Percentiles rank a stretch among this genome's conserved stretches.
phyloP scores from a whole-genome alignment of 64 coral and sea anemone genomes.

The Montipora foliosa region DNA sequence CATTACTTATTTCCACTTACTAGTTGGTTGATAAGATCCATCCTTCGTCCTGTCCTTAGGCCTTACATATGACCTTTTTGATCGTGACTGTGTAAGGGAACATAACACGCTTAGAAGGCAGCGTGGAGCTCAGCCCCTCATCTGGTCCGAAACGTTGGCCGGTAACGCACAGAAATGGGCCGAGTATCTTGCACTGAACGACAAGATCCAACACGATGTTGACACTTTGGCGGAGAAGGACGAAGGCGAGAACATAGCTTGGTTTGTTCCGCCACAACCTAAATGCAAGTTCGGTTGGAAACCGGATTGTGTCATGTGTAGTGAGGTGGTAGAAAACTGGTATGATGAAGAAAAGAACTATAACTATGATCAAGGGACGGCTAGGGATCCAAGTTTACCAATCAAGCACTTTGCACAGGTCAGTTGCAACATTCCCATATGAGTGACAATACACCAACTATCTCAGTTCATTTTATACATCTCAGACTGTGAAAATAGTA shows the following conservation, averaged over 20 bases:
- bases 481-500: no score
- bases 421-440: not conserved
- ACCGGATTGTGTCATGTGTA: constrained; percentile 51
- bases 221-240: constrained; percentile 46
- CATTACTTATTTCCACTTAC: not conserved
- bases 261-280: constrained; percentile 67
- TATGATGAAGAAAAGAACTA: constrained; percentile 54
- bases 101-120: constrained; percentile 42
- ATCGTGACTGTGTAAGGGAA: constrained; percentile 33
- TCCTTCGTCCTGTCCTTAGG: not conserved
- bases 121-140: constrained; percentile 28
- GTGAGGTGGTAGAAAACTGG: constrained; percentile 63
- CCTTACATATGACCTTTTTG: constrained; percentile 1
- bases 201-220: constrained; percentile 63
- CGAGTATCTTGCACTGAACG: constrained; percentile 72
- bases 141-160: constrained; percentile 67
- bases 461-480: not conserved
- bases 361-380: constrained; percentile 33
- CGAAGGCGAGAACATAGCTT: constrained; percentile 73
- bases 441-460: no score
- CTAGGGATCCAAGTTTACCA: constrained; percentile 20
- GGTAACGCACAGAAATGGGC: constrained; percentile 69
- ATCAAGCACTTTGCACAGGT: constrained; percentile 68
- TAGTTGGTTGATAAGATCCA: not conserved
- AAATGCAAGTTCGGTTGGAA: constrained; percentile 40